These are phyloP conservation scores for Ectemnius lituratus DNA, from an alignment of 2,888 invertebrate species.

Conservation along the genomic window DNA sequence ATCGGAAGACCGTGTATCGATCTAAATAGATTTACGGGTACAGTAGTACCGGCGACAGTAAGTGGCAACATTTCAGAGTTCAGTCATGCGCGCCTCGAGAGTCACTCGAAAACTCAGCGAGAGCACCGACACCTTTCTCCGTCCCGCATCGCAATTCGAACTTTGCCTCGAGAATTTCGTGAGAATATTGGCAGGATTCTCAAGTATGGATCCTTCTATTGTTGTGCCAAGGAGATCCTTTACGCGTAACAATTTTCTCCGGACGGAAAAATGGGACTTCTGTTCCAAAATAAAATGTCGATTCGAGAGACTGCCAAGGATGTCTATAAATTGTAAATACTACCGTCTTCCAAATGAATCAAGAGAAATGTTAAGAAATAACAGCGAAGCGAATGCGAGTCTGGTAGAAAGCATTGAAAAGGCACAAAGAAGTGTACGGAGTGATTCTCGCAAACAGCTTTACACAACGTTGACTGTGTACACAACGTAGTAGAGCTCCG, in stretches of 20 bases:
- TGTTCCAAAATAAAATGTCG: too few species aligned
- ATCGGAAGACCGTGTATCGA: constrained; percentile 31
- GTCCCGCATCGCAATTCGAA: constrained; percentile 64
- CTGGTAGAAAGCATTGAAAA: too few species aligned
- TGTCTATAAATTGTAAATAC: too few species aligned
- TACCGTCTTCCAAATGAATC: too few species aligned
- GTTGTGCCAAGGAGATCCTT: too few species aligned
- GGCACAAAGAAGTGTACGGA: too few species aligned
- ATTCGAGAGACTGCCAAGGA: too few species aligned
- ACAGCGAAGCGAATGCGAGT: too few species aligned
- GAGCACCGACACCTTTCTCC: constrained; percentile 35
- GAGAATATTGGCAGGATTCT: constrained; percentile 45
- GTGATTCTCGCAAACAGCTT: neutral
- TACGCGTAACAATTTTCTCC: too few species aligned
- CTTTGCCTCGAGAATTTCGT: constrained; percentile 32
- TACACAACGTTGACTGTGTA: neutral
- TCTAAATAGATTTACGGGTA: constrained; percentile 54
- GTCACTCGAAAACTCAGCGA: constrained; percentile 63
- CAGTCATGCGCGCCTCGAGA: constrained; percentile 72
- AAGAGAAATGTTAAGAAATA: too few species aligned
- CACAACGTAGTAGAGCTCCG: neutral
- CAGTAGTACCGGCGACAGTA: constrained; percentile 39
- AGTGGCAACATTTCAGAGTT: constrained; percentile 70
- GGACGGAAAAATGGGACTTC: too few species aligned
- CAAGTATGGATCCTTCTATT: neutral